Evolutionary conservation across 2,797 vertebrate species (phyloP).

Genomic region (Pipistrellus nathusii): DNA sequence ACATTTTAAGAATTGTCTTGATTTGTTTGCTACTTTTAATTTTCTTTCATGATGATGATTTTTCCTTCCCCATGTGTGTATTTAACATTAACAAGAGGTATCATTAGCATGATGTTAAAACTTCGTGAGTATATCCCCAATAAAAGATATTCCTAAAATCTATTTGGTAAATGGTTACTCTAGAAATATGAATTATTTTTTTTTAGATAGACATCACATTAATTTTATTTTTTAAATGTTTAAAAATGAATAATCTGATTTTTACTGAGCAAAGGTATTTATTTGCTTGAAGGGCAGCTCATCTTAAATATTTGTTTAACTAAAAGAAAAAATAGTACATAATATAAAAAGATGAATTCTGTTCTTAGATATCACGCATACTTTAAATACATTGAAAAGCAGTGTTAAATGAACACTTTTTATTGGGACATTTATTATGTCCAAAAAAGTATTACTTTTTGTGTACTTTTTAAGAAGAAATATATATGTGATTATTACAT

Average conservation of each 20-base stretch:
- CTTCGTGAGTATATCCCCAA: not conserved
- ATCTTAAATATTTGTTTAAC: not conserved
- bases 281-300: not conserved
- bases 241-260: not conserved
- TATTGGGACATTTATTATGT: not conserved
- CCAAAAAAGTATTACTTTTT: not conserved
- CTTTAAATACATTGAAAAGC: not conserved
- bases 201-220: not conserved
- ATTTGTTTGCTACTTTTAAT: slow-evolving; percentile 75
- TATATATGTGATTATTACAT: not conserved
- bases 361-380: not conserved
- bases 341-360: not conserved
- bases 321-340: not conserved
- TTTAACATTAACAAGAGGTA: slow-evolving; percentile 18
- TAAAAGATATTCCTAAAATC: not conserved
- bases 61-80: not conserved
- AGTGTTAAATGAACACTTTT: not conserved
- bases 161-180: not conserved
- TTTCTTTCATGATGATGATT: slow-evolving; percentile 27
- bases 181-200: not conserved
- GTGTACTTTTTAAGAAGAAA: not conserved
- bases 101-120: slow-evolving; percentile 1
- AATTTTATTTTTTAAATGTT: not conserved
- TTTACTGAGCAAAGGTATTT: not conserved
- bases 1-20: slow-evolving; percentile 70